Evolutionary conservation across 2,888 invertebrate species (phyloP).

Genomic region (Calephelis perditalis): DNA sequence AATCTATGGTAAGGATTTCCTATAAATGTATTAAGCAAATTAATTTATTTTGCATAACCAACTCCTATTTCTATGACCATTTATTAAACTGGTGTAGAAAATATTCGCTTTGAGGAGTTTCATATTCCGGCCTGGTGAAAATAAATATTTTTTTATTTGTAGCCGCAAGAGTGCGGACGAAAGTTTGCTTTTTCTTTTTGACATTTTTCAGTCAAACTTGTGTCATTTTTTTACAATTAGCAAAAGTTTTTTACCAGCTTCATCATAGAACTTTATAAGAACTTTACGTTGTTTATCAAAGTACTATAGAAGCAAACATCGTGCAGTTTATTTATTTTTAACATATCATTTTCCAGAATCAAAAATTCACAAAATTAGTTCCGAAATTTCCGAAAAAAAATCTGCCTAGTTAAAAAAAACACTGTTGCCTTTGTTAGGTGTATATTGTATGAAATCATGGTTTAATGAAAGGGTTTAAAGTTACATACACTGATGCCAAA

Average conservation of each 20-base stretch:
- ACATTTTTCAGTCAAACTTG: background rate
- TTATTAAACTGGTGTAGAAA: slow-evolving; percentile 22
- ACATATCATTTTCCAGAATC: too few species aligned
- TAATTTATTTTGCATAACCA: background rate
- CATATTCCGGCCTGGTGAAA: slow-evolving; percentile 37
- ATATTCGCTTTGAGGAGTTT: slow-evolving; percentile 26
- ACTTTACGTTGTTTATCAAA: too few species aligned
- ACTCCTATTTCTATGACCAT: slow-evolving; percentile 6
- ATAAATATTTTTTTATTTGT: slow-evolving; percentile 27
- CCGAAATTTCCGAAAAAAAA: too few species aligned
- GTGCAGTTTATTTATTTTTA: too few species aligned
- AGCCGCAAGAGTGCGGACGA: slow-evolving; percentile 51
- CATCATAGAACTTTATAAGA: too few species aligned
- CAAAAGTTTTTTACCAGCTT: background rate
- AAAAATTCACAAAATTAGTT: too few species aligned
- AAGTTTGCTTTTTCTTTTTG: background rate
- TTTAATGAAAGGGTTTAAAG: background rate
- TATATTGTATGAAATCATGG: background rate
- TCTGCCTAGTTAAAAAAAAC: background rate
- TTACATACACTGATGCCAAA: slow-evolving; percentile 17
- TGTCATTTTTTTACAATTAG: background rate
- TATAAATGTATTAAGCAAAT: slow-evolving; percentile 23
- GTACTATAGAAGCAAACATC: too few species aligned
- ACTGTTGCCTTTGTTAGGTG: background rate
- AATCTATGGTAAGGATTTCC: slow-evolving; percentile 34